phyloP scores from a whole-genome alignment of 2,113 vertebrate genomes.

The Rattus rattus region DNA sequence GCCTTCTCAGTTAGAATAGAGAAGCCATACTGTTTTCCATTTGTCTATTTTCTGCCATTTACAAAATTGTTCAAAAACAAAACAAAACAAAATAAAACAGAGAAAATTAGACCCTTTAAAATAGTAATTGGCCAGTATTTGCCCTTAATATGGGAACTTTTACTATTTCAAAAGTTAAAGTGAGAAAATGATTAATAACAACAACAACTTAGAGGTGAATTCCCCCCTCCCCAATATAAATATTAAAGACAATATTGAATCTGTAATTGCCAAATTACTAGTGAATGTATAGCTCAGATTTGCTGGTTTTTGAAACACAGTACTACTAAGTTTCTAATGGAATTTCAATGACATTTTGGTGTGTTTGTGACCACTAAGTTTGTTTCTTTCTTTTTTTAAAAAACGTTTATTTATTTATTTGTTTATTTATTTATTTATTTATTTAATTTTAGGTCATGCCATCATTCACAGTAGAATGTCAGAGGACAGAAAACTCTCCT shows the following conservation, averaged over 20 bases:
- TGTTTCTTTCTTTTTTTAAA: constrained; percentile 12
- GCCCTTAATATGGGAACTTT: constrained; percentile 12
- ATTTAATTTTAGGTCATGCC: too few species aligned
- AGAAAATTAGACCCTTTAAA: constrained; percentile 24
- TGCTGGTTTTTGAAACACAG: constrained; percentile 67
- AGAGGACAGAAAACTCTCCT: too few species aligned
- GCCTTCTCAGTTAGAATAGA: constrained; percentile 1
- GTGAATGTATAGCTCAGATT: constrained; percentile 59
- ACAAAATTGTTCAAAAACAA: constrained; percentile 30
- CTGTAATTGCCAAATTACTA: constrained; percentile 61
- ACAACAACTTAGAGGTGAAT: not conserved
- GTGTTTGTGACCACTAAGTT: not conserved
- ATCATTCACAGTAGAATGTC: too few species aligned
- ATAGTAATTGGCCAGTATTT: constrained; percentile 50
- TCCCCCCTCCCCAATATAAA: not conserved
- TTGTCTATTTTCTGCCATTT: not conserved
- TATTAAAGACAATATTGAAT: not conserved
- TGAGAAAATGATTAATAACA: constrained; percentile 32
- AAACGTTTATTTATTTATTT: too few species aligned
- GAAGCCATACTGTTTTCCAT: not conserved
- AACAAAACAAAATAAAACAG: too few species aligned
- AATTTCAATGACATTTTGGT: constrained; percentile 44
- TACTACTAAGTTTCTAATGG: constrained; percentile 63
- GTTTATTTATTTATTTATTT: too few species aligned
- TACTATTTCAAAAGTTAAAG: constrained; percentile 40